A percentile compares a stretch with the other conserved stretches of the same genome.
These are phyloP conservation scores for Lophura swinhoii DNA, from an alignment of 2,797 vertebrate genomes.

Conservation along the genomic window DNA sequence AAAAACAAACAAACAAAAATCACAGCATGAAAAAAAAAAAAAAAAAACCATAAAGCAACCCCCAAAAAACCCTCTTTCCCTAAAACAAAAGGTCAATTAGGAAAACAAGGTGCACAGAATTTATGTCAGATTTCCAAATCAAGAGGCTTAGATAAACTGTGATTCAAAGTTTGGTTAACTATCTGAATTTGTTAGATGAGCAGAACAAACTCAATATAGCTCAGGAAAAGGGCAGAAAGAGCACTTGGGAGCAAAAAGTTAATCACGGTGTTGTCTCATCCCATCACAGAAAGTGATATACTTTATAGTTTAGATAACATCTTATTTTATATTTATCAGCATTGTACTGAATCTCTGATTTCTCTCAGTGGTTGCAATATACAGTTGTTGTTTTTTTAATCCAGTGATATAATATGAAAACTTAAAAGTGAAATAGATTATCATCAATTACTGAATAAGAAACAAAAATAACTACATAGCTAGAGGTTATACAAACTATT, in stretches of 20 bases:
- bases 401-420: neutral
- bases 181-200: neutral
- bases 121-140: neutral
- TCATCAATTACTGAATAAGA: neutral
- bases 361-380: neutral
- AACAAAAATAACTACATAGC: neutral
- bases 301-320: neutral
- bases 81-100: neutral
- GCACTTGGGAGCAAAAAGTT: neutral
- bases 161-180: neutral
- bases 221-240: neutral
- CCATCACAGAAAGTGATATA: neutral
- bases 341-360: neutral
- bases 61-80: neutral
- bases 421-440: neutral
- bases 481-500: neutral
- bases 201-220: neutral
- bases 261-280: rapidly evolving
- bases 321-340: neutral
- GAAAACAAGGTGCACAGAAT: neutral
- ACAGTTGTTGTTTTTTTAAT: neutral
- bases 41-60: neutral
- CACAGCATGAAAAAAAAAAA: neutral
- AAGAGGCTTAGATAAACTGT: neutral
- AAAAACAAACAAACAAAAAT: neutral